Evolutionary conservation across 2,113 vertebrate species (phyloP).

Genomic region (Hypanus sabinus): DNA sequence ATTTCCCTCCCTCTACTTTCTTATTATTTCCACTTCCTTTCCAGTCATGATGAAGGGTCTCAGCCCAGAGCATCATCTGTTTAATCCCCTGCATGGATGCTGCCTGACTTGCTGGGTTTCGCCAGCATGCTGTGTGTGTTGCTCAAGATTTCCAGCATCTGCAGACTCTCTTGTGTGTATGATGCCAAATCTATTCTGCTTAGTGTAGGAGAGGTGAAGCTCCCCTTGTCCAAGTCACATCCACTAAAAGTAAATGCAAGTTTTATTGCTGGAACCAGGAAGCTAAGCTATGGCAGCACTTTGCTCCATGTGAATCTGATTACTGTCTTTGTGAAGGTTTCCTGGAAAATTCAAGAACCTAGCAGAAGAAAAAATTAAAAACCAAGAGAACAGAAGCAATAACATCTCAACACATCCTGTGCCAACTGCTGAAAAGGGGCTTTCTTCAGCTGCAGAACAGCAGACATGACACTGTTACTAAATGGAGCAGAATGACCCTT

Average conservation of each 20-base stretch:
- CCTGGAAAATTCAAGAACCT: not conserved
- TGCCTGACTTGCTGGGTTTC: no score
- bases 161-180: no score
- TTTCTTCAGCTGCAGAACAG: not conserved
- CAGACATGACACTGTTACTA: not conserved
- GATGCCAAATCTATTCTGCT: not conserved
- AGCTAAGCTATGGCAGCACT: not conserved
- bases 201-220: not conserved
- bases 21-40: no score
- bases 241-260: not conserved
- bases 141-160: no score
- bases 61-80: no score
- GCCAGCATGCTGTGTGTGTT: no score
- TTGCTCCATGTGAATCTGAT: not conserved
- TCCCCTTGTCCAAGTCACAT: not conserved
- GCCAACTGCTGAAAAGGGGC: not conserved
- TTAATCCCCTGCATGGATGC: no score
- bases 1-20: no score
- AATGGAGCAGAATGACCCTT: not conserved
- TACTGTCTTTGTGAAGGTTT: slow-evolving; percentile 16
- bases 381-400: not conserved
- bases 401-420: not conserved
- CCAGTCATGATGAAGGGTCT: no score
- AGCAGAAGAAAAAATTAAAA: not conserved
- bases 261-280: not conserved